Evolutionary conservation across 1,140 invertebrate species (phyloP), one percentile per base, ranked within the genome.

Genomic region (Phenacoccus solenopsis): DNA sequence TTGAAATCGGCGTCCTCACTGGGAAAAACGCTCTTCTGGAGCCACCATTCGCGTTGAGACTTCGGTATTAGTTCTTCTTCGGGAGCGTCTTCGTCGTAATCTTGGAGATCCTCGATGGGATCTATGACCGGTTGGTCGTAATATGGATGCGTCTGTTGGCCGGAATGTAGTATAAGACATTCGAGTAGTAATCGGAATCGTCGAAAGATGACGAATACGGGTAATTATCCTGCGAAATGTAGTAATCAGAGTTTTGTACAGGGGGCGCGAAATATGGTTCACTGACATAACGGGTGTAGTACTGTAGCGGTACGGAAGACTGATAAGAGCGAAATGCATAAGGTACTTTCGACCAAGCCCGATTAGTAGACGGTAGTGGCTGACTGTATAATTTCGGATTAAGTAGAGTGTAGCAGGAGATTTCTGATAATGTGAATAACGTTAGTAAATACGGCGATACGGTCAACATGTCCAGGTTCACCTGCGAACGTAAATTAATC

Each of bases 141-240:
- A 27, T 64, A 64, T 24, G 59, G 25, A 27, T 25, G 22, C 59
- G 21, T 9, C 22, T 25, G 21, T 64, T 27, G 59, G 59, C 4
- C 12, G 59, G 59, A 64, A 64, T 64, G 59, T 64, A 64, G 22
- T 64, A 64, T 16, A 64, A 27, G 20, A 25, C 13, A 27, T 64
- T 64, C 22, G 59, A 64, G 59, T 64, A 64, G 22, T 64, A 64
- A 27, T 64, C 59, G 1, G 59, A 22, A 20, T 64, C 59, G 59
- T 64, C 59, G 59, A 64, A 64, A 4, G 59, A 64, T 4, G 59
- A 24, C 10, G 59, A 25, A 49, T 49, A 49, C 3, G 38, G 38
- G 21, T 64, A 64, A 9, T 24, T 24, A 25, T 64, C 59, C 20
- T 64, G 59, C 12, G 21, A 25, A 27, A 5, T 24, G 59, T 25